A percentile compares a stretch with the other conserved stretches of the same genome.
phyloP scores from a whole-genome alignment of 2,888 invertebrate species.

The Philereme transversata region DNA sequence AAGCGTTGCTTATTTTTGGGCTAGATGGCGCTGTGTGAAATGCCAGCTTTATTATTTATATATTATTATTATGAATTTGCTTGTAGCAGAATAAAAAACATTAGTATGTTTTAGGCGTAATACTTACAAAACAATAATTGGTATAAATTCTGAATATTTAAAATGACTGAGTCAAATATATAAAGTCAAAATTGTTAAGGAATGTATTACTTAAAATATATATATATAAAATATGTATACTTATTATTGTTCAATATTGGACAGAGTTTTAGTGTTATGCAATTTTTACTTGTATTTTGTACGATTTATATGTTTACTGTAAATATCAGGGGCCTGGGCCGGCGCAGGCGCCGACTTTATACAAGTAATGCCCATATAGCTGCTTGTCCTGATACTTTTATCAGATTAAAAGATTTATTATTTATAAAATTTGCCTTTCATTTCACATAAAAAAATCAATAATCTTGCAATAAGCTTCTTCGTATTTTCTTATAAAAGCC shows the following conservation, averaged over 20 bases:
- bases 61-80: no score
- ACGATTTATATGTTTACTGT: constrained; percentile 11
- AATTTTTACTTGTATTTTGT: constrained; percentile 2
- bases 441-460: no score
- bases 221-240: not conserved
- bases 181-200: no score
- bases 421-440: constrained; percentile 34
- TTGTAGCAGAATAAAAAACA: not conserved
- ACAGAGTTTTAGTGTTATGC: not conserved
- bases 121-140: no score
- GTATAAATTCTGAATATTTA: no score
- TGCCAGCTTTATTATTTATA: no score
- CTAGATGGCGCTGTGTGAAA: no score
- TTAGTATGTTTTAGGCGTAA: constrained; percentile 1
- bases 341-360: constrained; percentile 71
- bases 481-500: no score
- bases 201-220: no score
- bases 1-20: no score
- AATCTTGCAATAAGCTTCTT: no score
- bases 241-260: not conserved
- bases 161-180: not conserved
- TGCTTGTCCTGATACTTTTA: constrained; percentile 85
- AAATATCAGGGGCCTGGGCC: constrained; percentile 50
- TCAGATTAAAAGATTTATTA: constrained; percentile 86
- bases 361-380: constrained; percentile 87